Evolutionary conservation across 2,888 invertebrate genomes (phyloP), one percentile per base, ranked within the genome.

Genomic region (Heliconius hortense): DNA sequence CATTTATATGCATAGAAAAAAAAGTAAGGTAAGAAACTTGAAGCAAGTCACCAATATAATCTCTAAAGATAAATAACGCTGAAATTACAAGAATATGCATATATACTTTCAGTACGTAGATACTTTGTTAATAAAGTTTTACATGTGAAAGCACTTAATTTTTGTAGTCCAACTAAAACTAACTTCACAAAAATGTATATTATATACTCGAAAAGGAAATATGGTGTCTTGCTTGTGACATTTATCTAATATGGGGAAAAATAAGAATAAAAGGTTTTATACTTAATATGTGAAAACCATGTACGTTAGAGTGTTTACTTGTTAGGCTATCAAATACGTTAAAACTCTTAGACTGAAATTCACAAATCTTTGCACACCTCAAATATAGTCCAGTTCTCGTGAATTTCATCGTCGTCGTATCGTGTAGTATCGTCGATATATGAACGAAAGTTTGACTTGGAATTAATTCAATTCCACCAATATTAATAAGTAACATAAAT

Each of bases 221-320:
- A 24, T 24, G 24, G n/a, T 35, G 64, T 66, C 66, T 24, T 24
- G 66, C 24, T 66, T 66, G 24, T 39, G 64, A 64, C 39, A n/a
- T 24, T 66, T 39, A 66, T 66, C 66, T 66, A 39, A 8, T 39
- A 66, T 13, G 66, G 39, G 66, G 24, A 66, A 43, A 39, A 66
- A 39, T 66, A 66, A 66, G 66, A 18, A 39, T 39, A 66, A 64
- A 64, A 64, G 66, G 24, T 39, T 39, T 24, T 66, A 15, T 66
- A 39, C 15, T 1, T n/a, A n/a, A 35, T 35, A 63, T n/a, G 31
- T n/a, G 21, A 35, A 63, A 63, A 35, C n/a, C 63, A 11, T 11
- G 63, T 63, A 35, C 35, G 31, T 63, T n/a, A 21, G 15, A n/a
- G 3, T 64, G 4, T 31, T 64, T 64, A 35, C 35, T 5, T 64